These are phyloP conservation scores for Odocoileus hemionus DNA, from an alignment of 2,113 vertebrate species.

Conservation along the genomic window DNA sequence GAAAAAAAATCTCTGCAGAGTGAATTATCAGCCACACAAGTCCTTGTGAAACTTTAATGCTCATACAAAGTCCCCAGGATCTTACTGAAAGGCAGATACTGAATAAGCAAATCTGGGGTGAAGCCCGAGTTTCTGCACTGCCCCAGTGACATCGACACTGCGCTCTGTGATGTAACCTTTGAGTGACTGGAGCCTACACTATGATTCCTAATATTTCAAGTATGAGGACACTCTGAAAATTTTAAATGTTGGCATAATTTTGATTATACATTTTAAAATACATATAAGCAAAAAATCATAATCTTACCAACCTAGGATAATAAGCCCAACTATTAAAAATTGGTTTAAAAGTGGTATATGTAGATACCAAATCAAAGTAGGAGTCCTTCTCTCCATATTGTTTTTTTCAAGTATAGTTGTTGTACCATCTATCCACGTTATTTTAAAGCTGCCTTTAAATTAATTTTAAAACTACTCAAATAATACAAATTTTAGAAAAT, in stretches of 20 bases:
- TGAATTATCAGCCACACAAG: not conserved
- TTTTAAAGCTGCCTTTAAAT: constrained; percentile 1
- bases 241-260: not conserved
- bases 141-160: not conserved
- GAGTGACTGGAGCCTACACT: not conserved
- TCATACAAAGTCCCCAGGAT: not conserved
- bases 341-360: not conserved
- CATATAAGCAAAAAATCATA: not conserved
- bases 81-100: not conserved
- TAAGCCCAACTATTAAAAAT: not conserved
- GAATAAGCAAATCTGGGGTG: not conserved
- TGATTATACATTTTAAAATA: not conserved
- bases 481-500: not conserved
- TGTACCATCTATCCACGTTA: not conserved
- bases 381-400: not conserved
- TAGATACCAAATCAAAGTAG: not conserved
- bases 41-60: not conserved
- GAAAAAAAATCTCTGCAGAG: not conserved
- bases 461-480: not conserved
- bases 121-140: not conserved
- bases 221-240: not conserved
- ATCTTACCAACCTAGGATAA: not conserved
- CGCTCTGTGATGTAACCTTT: not conserved
- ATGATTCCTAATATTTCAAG: not conserved
- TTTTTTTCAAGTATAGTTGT: not conserved